Evolutionary conservation across 1,140 invertebrate genomes (phyloP).

Genomic region (Bombus vancouverensis): DNA sequence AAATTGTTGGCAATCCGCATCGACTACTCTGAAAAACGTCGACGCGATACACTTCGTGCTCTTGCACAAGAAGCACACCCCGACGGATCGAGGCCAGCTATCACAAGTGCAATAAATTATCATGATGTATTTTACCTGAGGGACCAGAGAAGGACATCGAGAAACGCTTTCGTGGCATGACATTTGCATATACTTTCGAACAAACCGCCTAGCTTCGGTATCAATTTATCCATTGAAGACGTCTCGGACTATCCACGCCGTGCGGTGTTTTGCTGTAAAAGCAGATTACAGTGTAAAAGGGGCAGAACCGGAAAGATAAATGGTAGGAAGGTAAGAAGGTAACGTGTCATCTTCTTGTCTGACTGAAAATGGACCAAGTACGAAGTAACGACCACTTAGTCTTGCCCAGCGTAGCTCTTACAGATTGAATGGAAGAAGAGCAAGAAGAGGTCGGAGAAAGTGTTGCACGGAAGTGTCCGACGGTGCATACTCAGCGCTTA

Average conservation of each 20-base stretch:
- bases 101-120: conserved; percentile 46
- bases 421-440: not conserved
- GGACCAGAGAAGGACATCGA: conserved; percentile 14
- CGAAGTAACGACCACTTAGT: conserved; percentile 49
- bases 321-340: not conserved
- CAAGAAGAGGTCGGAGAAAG: not conserved
- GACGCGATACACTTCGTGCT: not conserved
- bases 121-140: conserved; percentile 4
- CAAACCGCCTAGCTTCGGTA: conserved; percentile 34
- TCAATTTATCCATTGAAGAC: conserved; percentile 48
- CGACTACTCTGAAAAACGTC: not conserved
- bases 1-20: not conserved
- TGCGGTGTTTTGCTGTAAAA: conserved; percentile 23
- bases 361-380: conserved; percentile 49
- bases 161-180: conserved; percentile 27
- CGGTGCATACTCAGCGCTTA: not conserved
- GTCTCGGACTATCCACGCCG: not conserved
- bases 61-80: not conserved
- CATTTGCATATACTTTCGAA: conserved; percentile 49
- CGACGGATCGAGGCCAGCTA: not conserved
- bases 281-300: conserved; percentile 40
- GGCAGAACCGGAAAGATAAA: conserved; percentile 26
- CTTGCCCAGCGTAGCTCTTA: not conserved
- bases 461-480: no score
- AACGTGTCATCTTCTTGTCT: conserved; percentile 44